Evolutionary conservation across 2,113 vertebrate genomes (phyloP).

Genomic region (Chlamydotis undulata): DNA sequence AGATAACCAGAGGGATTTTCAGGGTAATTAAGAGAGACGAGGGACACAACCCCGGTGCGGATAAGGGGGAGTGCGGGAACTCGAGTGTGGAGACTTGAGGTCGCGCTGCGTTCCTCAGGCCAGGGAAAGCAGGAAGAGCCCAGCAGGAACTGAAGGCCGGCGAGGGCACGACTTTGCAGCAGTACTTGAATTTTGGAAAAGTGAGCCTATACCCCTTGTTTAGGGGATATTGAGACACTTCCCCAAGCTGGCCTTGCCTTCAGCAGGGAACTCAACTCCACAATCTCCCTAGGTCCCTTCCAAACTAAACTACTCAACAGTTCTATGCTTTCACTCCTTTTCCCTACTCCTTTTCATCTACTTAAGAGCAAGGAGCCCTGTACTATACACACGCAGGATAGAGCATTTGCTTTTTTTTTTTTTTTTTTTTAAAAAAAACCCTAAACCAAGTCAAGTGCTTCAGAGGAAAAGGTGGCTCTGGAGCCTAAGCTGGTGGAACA

Average conservation of each 20-base stretch:
- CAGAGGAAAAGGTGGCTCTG: neutral
- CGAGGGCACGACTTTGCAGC: neutral
- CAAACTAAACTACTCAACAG: neutral
- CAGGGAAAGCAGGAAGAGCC: neutral
- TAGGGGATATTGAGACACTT: neutral
- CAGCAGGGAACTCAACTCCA: neutral
- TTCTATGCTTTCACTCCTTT: neutral
- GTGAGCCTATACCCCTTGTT: neutral
- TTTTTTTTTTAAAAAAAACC: neutral
- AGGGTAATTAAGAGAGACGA: neutral
- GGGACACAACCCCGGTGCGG: accelerated
- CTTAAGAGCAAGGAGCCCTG: neutral
- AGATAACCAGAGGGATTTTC: constrained; percentile 17
- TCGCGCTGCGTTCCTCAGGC: accelerated
- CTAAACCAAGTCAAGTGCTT: neutral
- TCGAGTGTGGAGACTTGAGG: neutral
- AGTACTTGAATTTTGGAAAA: neutral
- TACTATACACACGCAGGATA: neutral
- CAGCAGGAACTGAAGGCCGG: neutral
- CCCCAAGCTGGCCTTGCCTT: neutral
- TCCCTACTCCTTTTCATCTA: neutral
- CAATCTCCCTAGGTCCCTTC: neutral
- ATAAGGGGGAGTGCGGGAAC: neutral
- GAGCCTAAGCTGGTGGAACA: neutral
- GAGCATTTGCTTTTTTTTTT: neutral